These are phyloP conservation scores for Taphrorychus bicolor DNA, from an alignment of 2,888 invertebrate species.

Conservation along the genomic window DNA sequence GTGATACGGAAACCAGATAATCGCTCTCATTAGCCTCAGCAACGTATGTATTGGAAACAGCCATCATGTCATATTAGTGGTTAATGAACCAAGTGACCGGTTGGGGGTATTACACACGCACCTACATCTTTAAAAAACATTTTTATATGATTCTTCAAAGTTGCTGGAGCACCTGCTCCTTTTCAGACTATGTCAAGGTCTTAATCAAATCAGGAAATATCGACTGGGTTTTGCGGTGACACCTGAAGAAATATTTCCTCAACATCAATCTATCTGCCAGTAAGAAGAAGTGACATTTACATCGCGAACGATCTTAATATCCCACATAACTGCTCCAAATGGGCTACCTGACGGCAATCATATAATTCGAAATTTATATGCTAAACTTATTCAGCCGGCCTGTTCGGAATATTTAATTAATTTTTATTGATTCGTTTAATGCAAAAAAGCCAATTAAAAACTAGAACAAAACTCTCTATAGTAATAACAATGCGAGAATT, in stretches of 20 bases:
- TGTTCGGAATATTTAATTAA: constrained; percentile 12
- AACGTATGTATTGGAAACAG: constrained; percentile 58
- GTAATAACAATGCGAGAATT: constrained; percentile 10
- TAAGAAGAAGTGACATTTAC: too few relatives aligned
- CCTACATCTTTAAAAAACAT: too few relatives aligned
- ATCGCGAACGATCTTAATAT: too few relatives aligned
- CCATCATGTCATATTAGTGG: constrained; percentile 60
- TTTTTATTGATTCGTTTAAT: constrained; percentile 9
- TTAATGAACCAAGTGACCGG: constrained; percentile 58
- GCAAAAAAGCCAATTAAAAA: constrained; percentile 20
- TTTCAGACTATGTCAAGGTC: too few relatives aligned
- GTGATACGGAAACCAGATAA: constrained; percentile 29
- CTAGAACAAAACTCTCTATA: constrained; percentile 26
- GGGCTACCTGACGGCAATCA: constrained; percentile 1
- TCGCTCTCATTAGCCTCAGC: constrained; percentile 53
- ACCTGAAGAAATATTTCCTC: too few relatives aligned
- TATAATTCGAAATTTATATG: constrained; percentile 6
- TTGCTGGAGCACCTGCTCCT: too few relatives aligned
- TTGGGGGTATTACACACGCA: too few relatives aligned
- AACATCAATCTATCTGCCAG: too few relatives aligned
- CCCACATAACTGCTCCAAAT: not conserved
- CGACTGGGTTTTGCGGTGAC: too few relatives aligned
- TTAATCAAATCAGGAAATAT: too few relatives aligned
- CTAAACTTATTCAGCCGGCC: constrained; percentile 10
- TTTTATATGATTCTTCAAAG: too few relatives aligned